Conservation (phyloP, 2,113 vertebrate species). For the Pituophis catenifer region DNA sequence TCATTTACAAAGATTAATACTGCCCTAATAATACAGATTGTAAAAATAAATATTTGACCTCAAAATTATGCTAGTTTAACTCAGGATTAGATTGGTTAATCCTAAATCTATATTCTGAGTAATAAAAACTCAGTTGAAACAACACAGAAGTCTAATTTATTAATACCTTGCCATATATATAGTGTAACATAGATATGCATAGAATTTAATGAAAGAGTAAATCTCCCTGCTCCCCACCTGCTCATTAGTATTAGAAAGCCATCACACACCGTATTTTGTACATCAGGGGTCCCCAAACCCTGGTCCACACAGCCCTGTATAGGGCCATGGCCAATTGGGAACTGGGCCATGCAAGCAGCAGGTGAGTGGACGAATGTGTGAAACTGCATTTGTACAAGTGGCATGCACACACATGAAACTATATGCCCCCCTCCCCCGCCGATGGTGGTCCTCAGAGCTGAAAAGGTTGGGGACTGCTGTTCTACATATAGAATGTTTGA, state of each 20-base stretch:
- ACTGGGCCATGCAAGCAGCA: not conserved
- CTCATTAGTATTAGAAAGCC: not conserved
- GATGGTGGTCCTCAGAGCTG: not conserved
- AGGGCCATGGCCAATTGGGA: too few species aligned
- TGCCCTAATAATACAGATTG: not conserved
- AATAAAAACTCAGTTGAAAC: not conserved
- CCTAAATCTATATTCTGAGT: not conserved
- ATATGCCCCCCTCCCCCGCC: too few species aligned
- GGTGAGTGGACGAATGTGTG: not conserved
- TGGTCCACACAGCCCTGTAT: not conserved
- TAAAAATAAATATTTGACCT: not conserved
- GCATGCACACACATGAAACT: not conserved
- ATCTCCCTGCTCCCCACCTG: not conserved
- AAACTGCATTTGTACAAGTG: not conserved
- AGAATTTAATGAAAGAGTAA: not conserved
- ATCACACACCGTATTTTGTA: not conserved
- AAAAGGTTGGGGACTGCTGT: not conserved
- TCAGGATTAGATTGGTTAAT: not conserved
- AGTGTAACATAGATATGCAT: not conserved
- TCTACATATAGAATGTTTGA: not conserved
- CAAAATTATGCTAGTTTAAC: not conserved
- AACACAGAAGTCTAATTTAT: not conserved
- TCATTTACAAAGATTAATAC: not conserved
- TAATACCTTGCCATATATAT: not conserved
- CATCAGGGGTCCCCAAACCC: not conserved